Percentiles rank a stretch among this genome's conserved stretches.
Conservation (phyloP, 2,797 vertebrate species). For the Sebastes cheni region DNA sequence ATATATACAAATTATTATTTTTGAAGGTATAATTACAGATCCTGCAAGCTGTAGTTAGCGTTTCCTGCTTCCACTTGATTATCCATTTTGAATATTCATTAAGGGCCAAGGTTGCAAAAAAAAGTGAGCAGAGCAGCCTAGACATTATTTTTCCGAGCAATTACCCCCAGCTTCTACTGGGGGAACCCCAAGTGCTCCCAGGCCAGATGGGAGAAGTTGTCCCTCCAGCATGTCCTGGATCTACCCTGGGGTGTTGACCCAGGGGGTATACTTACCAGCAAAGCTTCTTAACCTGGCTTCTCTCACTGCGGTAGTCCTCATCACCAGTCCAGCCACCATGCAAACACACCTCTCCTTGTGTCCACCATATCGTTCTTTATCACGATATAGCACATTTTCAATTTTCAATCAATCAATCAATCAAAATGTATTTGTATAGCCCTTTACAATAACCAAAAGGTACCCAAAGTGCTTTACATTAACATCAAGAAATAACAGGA, state of each 20-base stretch:
- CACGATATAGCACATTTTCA: not conserved
- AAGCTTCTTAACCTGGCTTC: not conserved
- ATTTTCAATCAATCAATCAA: no score
- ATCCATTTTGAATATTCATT: conserved; percentile 40
- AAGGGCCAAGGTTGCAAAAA: conserved; percentile 6
- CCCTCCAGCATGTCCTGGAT: conserved; percentile 2
- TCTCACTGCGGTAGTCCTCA: not conserved
- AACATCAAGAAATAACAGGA: no score
- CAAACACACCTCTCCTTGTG: not conserved
- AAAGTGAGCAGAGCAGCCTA: conserved; percentile 8
- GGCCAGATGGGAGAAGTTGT: conserved; percentile 17
- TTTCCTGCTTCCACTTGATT: conserved; percentile 35
- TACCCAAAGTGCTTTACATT: no score
- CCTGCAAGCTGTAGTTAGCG: conserved; percentile 8
- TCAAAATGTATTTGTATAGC: no score
- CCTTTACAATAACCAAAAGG: no score
- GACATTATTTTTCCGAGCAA: conserved; percentile 14
- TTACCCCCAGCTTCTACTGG: not conserved
- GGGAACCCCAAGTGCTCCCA: not conserved
- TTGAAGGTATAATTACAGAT: conserved; percentile 34
- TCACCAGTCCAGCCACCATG: not conserved
- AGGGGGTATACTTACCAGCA: not conserved
- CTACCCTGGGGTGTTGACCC: not conserved
- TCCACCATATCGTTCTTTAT: not conserved
- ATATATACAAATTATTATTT: conserved; percentile 6